phyloP scores from a whole-genome alignment of 1,140 invertebrate species.

The Belonocnema kinseyi region DNA sequence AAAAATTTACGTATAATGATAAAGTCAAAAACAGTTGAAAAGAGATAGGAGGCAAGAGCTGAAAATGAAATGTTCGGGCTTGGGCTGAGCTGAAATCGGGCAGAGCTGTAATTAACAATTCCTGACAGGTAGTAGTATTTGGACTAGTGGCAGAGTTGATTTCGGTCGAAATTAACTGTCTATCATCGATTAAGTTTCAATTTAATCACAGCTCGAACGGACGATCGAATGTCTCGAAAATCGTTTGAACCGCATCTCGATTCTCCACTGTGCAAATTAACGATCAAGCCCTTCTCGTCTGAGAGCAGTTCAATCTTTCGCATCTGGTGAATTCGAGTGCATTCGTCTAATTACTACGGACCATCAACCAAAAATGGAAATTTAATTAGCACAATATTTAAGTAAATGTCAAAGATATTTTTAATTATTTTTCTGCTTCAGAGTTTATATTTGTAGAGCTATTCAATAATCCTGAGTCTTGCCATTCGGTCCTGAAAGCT shows the following conservation, averaged over 20 bases:
- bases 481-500: too few relatives aligned
- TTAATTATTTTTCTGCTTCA: too few relatives aligned
- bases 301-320: neutral
- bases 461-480: too few relatives aligned
- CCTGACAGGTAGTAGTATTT: neutral
- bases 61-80: neutral
- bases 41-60: neutral
- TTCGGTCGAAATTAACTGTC: constrained; percentile 54
- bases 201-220: constrained; percentile 48
- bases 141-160: neutral
- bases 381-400: too few relatives aligned
- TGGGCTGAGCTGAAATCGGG: neutral
- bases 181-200: constrained; percentile 58
- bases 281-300: neutral
- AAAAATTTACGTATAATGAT: too few relatives aligned
- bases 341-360: neutral
- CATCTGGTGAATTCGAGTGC: constrained; percentile 13
- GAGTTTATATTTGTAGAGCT: too few relatives aligned
- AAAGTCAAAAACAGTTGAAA: neutral
- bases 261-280: neutral
- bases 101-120: constrained; percentile 12
- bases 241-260: constrained; percentile 1
- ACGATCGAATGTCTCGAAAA: neutral
- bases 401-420: too few relatives aligned
- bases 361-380: too few relatives aligned